Evolutionary conservation across 2,113 vertebrate genomes (phyloP).

Genomic region (Zosterops lateralis): DNA sequence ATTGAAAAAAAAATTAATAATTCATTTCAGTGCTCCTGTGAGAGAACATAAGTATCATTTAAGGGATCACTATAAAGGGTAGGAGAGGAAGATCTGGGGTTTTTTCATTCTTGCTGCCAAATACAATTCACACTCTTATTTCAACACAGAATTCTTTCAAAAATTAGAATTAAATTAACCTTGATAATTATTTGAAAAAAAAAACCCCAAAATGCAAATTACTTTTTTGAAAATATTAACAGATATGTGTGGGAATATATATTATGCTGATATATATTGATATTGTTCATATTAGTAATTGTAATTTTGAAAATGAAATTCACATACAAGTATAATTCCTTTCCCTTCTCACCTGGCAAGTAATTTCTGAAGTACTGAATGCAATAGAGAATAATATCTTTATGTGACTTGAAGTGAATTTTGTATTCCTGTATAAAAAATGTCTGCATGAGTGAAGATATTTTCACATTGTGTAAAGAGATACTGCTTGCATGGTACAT

Average conservation of each 20-base stretch:
- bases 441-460: not conserved
- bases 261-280: not conserved
- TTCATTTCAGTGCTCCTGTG: not conserved
- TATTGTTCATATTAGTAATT: not conserved
- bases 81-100: not conserved
- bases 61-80: not conserved
- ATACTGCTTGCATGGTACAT: not conserved
- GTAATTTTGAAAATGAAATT: not conserved
- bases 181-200: not conserved
- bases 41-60: constrained; percentile 25
- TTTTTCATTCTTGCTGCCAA: constrained; percentile 25
- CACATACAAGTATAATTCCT: not conserved
- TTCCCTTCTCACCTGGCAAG: not conserved
- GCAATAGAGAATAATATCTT: not conserved
- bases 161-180: constrained; percentile 43
- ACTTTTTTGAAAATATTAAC: not conserved
- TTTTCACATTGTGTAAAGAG: not conserved
- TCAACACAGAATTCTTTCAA: constrained; percentile 19
- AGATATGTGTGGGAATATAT: not conserved
- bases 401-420: not conserved
- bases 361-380: not conserved
- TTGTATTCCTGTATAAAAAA: not conserved
- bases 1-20: not conserved
- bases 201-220: not conserved
- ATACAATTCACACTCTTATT: constrained; percentile 51